phyloP scores from a whole-genome alignment of 1,140 invertebrate species.

The Araneus ventricosus region DNA sequence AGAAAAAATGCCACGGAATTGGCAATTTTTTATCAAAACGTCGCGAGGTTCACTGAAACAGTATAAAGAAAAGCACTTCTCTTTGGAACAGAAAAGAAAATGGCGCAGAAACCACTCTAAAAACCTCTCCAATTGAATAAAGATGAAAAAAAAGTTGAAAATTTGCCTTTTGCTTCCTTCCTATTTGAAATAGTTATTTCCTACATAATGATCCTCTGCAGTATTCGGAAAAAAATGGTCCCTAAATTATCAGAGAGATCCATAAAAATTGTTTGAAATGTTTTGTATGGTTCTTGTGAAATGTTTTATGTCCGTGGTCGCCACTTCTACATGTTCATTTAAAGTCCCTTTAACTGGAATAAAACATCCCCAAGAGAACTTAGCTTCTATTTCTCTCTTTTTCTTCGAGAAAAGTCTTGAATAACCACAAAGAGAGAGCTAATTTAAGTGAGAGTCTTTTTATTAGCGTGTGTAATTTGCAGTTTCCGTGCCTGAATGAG shows the following conservation, averaged over 20 bases:
- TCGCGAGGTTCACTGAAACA: neutral
- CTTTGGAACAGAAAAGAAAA: neutral
- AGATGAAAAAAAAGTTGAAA: neutral
- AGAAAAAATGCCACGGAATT: neutral
- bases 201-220: neutral
- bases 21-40: neutral
- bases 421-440: neutral
- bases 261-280: neutral
- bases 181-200: neutral
- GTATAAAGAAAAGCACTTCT: constrained; percentile 16
- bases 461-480: neutral
- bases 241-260: neutral
- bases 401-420: neutral
- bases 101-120: neutral
- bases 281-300: neutral
- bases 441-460: neutral
- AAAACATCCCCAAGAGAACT: neutral
- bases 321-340: neutral
- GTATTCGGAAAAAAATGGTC: neutral
- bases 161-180: neutral
- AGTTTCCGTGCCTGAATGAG: neutral
- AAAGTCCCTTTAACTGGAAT: neutral
- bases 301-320: neutral
- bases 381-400: neutral
- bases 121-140: neutral